Conservation (phyloP, 2,113 vertebrate genomes). For the Morone chrysops region DNA sequence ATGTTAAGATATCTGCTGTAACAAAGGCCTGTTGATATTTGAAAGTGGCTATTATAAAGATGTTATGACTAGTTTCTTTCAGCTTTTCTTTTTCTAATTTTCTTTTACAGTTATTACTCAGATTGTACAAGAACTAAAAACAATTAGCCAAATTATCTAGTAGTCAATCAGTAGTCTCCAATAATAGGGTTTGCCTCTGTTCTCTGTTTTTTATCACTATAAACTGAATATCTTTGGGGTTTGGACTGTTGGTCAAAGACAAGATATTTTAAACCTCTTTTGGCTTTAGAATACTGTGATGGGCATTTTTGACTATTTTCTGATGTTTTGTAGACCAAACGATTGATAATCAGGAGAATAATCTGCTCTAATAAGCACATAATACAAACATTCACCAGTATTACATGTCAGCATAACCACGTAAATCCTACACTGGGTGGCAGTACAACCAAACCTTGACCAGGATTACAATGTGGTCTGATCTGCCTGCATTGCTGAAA, state of each 20-base stretch:
- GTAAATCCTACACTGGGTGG: constrained; percentile 13
- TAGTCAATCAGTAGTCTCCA: not conserved
- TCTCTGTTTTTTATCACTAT: not conserved
- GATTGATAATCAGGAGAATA: not conserved
- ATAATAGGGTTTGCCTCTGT: not conserved
- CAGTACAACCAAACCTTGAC: constrained; percentile 16
- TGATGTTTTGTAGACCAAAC: not conserved
- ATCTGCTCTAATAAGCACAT: not conserved
- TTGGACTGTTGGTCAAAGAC: not conserved
- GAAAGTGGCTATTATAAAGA: too few relatives aligned
- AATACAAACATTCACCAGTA: not conserved
- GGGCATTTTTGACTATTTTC: not conserved
- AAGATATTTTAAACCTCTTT: not conserved
- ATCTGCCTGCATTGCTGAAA: not conserved
- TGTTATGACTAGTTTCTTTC: too few relatives aligned
- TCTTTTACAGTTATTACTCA: not conserved
- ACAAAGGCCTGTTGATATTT: too few relatives aligned
- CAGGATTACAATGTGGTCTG: not conserved
- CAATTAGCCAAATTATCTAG: not conserved
- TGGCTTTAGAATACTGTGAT: not conserved
- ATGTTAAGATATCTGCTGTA: not conserved
- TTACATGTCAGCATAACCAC: not conserved
- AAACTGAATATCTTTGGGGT: not conserved
- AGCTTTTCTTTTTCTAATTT: too few relatives aligned
- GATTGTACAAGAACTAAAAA: not conserved